Evolutionary conservation across 2,797 vertebrate species (phyloP).

Genomic region (Pseudochirops cupreus): DNA sequence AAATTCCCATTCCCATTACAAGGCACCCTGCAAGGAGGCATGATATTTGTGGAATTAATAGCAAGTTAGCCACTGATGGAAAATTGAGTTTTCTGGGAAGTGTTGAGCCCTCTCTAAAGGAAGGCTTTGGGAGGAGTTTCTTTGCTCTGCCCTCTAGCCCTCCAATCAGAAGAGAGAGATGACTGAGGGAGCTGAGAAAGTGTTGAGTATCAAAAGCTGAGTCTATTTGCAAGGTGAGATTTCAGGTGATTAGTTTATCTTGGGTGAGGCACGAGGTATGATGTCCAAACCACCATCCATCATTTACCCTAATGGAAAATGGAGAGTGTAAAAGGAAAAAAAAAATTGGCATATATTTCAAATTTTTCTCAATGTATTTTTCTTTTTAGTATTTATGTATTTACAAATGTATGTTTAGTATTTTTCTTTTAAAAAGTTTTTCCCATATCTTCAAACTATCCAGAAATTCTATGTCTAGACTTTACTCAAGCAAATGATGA

Average conservation of each 20-base stretch:
- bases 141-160: not conserved
- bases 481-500: not conserved
- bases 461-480: not conserved
- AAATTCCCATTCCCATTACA: no score
- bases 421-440: not conserved
- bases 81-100: not conserved
- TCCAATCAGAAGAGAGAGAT: not conserved
- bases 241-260: not conserved
- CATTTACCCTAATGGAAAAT: not conserved
- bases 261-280: not conserved
- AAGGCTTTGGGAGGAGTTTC: not conserved
- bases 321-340: not conserved
- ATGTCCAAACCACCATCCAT: not conserved
- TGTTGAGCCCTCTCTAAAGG: not conserved
- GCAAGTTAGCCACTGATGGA: not conserved
- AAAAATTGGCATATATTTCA: not conserved
- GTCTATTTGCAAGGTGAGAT: not conserved
- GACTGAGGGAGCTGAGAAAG: not conserved
- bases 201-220: not conserved
- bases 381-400: no score
- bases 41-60: not conserved
- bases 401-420: not conserved
- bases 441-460: not conserved
- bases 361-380: not conserved
- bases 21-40: not conserved